These are phyloP conservation scores for Pseudomyrmex concolor DNA, from an alignment of 1,140 invertebrate species.

Conservation along the genomic window DNA sequence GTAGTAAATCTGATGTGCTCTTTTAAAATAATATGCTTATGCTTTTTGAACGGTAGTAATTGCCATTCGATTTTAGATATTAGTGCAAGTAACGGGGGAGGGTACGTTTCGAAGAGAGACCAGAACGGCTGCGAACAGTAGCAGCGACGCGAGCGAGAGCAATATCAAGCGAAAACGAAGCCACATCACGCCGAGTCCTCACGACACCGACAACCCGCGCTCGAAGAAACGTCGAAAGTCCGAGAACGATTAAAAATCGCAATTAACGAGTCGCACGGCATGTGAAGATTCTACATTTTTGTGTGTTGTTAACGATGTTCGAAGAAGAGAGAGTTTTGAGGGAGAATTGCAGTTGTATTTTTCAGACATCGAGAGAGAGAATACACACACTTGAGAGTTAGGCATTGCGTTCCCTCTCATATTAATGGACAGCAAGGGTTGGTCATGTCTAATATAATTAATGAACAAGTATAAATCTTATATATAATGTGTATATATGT, in stretches of 20 bases:
- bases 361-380: not conserved
- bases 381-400: not conserved
- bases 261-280: not conserved
- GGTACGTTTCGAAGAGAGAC: slow-evolving; percentile 82
- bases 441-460: too few species aligned
- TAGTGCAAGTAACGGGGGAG: slow-evolving; percentile 81
- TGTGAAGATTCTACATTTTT: slow-evolving; percentile 16
- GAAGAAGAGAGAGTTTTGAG: not conserved
- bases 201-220: slow-evolving; percentile 80
- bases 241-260: slow-evolving; percentile 79
- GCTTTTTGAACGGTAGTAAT: not conserved
- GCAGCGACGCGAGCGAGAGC: slow-evolving; percentile 78
- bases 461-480: not conserved
- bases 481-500: slow-evolving; percentile 27
- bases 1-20: not conserved
- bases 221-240: slow-evolving; percentile 83
- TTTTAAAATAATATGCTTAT: not conserved
- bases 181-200: slow-evolving; percentile 81
- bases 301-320: not conserved
- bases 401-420: too few species aligned
- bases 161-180: slow-evolving; percentile 81
- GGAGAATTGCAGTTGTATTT: not conserved
- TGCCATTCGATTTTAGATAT: slow-evolving; percentile 76
- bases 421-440: too few species aligned
- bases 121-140: slow-evolving; percentile 81